A percentile compares a stretch with the other conserved stretches of the same genome.
Evolutionary conservation across 1,140 invertebrate genomes (phyloP).

Genomic region (Drosophila pallidifrons): DNA sequence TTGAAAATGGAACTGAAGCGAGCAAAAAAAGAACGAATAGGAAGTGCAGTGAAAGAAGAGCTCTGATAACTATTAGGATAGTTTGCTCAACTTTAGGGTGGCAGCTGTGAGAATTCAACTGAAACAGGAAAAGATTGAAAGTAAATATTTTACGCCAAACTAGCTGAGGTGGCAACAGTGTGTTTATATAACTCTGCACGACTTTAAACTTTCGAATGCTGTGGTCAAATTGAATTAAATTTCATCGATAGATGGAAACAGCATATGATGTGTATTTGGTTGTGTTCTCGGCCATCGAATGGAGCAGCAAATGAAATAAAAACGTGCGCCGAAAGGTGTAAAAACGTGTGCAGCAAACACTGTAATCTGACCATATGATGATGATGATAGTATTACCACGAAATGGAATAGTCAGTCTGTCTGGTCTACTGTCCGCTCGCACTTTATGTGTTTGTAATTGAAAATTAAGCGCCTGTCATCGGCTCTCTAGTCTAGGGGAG

Average conservation of each 20-base stretch:
- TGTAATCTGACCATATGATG: constrained; percentile 56
- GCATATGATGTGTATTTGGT: constrained; percentile 48
- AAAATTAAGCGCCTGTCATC: constrained; percentile 76
- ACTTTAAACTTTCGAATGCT: not conserved
- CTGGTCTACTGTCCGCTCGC: constrained; percentile 33
- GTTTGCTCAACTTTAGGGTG: constrained; percentile 6
- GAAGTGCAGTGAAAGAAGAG: constrained; percentile 14
- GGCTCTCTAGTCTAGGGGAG: constrained; percentile 7
- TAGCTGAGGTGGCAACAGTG: constrained; percentile 6
- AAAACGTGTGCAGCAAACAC: constrained; percentile 29
- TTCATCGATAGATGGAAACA: not conserved
- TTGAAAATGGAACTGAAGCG: constrained; percentile 31
- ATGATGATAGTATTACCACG: constrained; percentile 51
- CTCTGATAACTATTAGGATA: constrained; percentile 37
- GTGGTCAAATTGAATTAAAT: not conserved
- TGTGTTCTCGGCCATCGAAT: constrained; percentile 40
- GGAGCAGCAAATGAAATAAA: constrained; percentile 63
- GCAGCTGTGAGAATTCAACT: constrained; percentile 39
- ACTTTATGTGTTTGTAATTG: constrained; percentile 74
- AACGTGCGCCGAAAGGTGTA: constrained; percentile 52
- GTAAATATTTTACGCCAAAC: constrained; percentile 45
- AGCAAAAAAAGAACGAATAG: constrained; percentile 1
- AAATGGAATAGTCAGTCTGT: not conserved
- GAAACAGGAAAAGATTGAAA: constrained; percentile 20
- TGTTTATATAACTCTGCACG: not conserved